Evolutionary conservation across 2,888 invertebrate species (phyloP), one percentile per base, ranked within the genome.

Genomic region (Lasius fuliginosus): DNA sequence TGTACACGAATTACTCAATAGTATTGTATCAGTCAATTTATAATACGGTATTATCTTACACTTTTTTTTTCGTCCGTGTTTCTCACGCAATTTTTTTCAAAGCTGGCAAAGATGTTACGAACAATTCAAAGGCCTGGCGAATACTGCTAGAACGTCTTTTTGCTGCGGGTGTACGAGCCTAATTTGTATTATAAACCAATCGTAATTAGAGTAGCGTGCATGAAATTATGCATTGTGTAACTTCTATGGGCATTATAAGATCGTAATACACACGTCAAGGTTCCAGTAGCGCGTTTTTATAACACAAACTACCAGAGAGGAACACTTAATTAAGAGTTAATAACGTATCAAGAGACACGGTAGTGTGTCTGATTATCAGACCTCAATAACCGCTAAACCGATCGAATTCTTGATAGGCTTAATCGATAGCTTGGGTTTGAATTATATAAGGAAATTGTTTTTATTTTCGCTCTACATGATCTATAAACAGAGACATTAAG

Each of bases 131-230:
- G 11, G 5, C 5, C 18, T 30, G 1, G 18, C 30, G 2, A 42
- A 1, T 27, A 73, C 40, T 58, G n/a, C n/a, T 36, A 23, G 40
- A 74, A 11, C 1, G n/a, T 15, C 23, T 62, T 30, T 62, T n/a
- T 46, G 15, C 33, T 33, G 12, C 30, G 46, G 18, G 1, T 60
- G 4, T 46, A 27, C 42, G 8, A 74, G 27, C 4, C 49, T 68
- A 27, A 68, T 74, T 46, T 49, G 1, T 49, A 30, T 64, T 62
- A 23, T 75, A 49, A 75, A 49, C 23, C 23, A 62, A 15, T 46
- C 18, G 6, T 64, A 42, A 75, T 75, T 62, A 49, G 33, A 75
- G n/a, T 30, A 4, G 62, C 9, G 2, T 23, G 62, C 23, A 33
- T 23, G 9, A 49, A 60, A 49, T 75, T 62, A 49, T 64, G 40